Percentiles rank a stretch among this genome's conserved stretches.
These are phyloP conservation scores for Drosophila yooni DNA, from an alignment of 2,888 invertebrate genomes.

Conservation along the genomic window DNA sequence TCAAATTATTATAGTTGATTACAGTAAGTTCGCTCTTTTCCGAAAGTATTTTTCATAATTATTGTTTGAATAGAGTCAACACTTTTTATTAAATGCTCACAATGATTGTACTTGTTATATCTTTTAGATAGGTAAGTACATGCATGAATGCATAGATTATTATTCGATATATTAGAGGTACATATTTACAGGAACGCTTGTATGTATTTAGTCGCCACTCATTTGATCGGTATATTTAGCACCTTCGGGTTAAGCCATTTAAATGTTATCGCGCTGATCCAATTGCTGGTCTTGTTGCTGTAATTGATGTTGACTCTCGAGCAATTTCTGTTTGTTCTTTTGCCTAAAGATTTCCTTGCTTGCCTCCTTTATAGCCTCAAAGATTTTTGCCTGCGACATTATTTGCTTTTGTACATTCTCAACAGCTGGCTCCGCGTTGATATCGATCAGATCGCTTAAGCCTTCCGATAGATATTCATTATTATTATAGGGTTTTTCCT, in stretches of 20 bases:
- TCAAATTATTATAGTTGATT: constrained; percentile 7
- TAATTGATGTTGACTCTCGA: constrained; percentile 57
- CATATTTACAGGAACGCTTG: constrained; percentile 46
- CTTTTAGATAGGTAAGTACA: constrained; percentile 30
- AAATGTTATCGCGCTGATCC: constrained; percentile 64
- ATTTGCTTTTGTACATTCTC: constrained; percentile 92
- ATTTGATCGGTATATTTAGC: constrained; percentile 10
- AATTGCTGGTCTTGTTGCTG: constrained; percentile 50
- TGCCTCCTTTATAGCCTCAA: constrained; percentile 92
- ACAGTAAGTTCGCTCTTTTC: constrained; percentile 21
- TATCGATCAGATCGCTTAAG: constrained; percentile 88
- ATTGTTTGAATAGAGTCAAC: constrained; percentile 46
- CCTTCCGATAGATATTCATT: constrained; percentile 87
- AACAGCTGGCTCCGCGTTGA: constrained; percentile 89
- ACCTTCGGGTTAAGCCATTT: constrained; percentile 22
- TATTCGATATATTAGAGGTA: constrained; percentile 22
- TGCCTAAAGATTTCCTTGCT: constrained; percentile 89
- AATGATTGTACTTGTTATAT: constrained; percentile 43
- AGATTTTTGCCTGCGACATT: constrained; percentile 89
- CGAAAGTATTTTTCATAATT: neutral
- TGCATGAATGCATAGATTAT: constrained; percentile 1
- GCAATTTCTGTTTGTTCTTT: constrained; percentile 85
- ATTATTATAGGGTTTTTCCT: constrained; percentile 85
- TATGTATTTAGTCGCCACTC: constrained; percentile 27
- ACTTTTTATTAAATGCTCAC: constrained; percentile 60